Evolutionary conservation across 2,113 vertebrate species (phyloP), one percentile per base, ranked within the genome.

Genomic region (Tupaia chinensis): DNA sequence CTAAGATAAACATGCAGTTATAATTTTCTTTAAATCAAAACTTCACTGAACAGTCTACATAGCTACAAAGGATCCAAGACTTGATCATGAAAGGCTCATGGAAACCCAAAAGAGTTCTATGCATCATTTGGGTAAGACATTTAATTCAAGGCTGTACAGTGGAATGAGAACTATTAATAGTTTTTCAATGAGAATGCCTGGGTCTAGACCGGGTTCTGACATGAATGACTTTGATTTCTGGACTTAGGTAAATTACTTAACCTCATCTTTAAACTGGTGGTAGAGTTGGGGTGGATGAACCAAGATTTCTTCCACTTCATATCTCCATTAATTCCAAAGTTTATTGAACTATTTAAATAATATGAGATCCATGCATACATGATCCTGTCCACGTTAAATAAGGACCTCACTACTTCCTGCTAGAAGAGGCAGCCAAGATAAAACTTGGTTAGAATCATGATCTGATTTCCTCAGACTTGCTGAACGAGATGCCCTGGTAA

Each of bases 1-100:
- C n/a, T n/a, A 9, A 53, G 17, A 88, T n/a, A 58, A 63, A 29
- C 80, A 89, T 23, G 1, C 78, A 22, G 10, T 90, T 83, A 85
- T 65, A 93, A 61, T 83, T 68, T 27, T 90, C 29, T 89, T 44
- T 80, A 56, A 93, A 87, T 76, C 92, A 74, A 82, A 60, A 16
- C 32, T 78, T 77, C 73, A 63, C 29, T 93, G 63, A 65, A 79
- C 84, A 93, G 17, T 80, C 79, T 77, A 22, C 9, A 56, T 79
- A 34, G 13, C 2, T 78, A 65, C 20, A 56, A 76, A 69, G 19
- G 14, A 69, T 11, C 54, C 7, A 80, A 79, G 68, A 69, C n/a
- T 81, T 94, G 79, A 77, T 91, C 53, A 58, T 66, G 68, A 91
- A 91, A 78, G 27, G 91, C 9, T 56, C 29, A 22, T 10, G 44